phyloP scores from a whole-genome alignment of 2,888 invertebrate species.

The Cryptops parisi region DNA sequence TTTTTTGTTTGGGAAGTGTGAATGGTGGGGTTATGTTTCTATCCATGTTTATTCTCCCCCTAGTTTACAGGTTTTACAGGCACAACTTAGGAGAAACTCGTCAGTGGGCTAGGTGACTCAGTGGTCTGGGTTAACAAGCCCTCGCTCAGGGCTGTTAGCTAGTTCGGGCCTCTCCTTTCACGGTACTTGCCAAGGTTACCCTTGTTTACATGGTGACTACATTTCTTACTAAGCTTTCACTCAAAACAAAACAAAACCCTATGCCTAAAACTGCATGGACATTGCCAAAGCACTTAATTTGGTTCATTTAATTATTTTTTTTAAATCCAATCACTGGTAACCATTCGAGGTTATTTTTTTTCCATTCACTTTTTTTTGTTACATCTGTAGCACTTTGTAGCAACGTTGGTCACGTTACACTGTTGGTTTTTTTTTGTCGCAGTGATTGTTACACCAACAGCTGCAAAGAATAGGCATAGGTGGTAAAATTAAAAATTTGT shows the following conservation, averaged over 20 bases:
- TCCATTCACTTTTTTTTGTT: too few species aligned
- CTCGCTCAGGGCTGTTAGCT: slow-evolving; percentile 18
- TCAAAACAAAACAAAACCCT: too few species aligned
- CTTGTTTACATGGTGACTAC: slow-evolving; percentile 13
- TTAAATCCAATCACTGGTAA: too few species aligned
- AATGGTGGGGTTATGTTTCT: slow-evolving; percentile 14
- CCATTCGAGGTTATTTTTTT: too few species aligned
- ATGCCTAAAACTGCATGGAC: slow-evolving; percentile 12
- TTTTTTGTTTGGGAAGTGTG: slow-evolving; percentile 13
- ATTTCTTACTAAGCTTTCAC: slow-evolving; percentile 10
- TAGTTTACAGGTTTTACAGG: slow-evolving; percentile 19
- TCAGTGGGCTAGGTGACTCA: slow-evolving; percentile 13
- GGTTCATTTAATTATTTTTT: too few species aligned
- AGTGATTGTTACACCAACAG: too few species aligned
- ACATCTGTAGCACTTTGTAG: too few species aligned
- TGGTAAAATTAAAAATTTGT: too few species aligned
- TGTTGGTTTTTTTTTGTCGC: too few species aligned
- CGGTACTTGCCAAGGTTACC: slow-evolving; percentile 17
- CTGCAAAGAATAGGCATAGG: too few species aligned
- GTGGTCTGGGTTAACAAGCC: slow-evolving; percentile 14
- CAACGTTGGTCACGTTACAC: too few species aligned
- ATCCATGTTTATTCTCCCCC: slow-evolving; percentile 19
- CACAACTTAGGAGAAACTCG: slow-evolving; percentile 15
- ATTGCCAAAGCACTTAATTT: too few species aligned
- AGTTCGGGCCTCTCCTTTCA: slow-evolving; percentile 20